Conservation (phyloP, 1,140 invertebrate genomes). For the Achroia grisella region DNA sequence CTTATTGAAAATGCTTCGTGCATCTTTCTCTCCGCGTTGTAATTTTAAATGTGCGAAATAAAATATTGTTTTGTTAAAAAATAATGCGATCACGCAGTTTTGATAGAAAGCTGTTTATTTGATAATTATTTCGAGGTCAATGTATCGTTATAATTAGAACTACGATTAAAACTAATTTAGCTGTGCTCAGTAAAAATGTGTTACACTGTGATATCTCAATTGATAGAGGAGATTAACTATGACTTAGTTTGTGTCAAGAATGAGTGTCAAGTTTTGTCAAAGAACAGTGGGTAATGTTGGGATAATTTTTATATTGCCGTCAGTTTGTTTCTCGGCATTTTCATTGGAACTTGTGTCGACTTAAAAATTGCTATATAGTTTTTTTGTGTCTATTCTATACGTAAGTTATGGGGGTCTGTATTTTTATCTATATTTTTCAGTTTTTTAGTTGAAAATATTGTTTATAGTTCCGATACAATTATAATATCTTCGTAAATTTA, state of each 20-base stretch:
- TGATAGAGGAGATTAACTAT: constrained; percentile 33
- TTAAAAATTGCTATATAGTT: background rate
- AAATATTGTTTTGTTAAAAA: constrained; percentile 3
- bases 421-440: too few species aligned
- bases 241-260: constrained; percentile 46
- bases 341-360: background rate
- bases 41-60: constrained; percentile 8
- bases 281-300: background rate
- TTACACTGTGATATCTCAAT: constrained; percentile 8
- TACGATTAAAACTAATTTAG: constrained; percentile 8
- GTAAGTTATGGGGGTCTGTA: too few species aligned
- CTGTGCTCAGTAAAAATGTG: constrained; percentile 15
- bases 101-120: constrained; percentile 7
- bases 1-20: constrained; percentile 51
- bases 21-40: constrained; percentile 23
- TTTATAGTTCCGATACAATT: too few species aligned
- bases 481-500: too few species aligned
- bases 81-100: constrained; percentile 3
- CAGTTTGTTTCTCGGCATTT: too few species aligned
- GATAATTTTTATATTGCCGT: too few species aligned
- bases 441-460: too few species aligned
- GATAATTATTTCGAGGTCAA: constrained; percentile 18
- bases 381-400: too few species aligned
- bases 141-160: constrained; percentile 11
- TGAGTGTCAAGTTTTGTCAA: constrained; percentile 34